Evolutionary conservation across 1,140 invertebrate species (phyloP).

Genomic region (Tetranychus cinnabarinus): DNA sequence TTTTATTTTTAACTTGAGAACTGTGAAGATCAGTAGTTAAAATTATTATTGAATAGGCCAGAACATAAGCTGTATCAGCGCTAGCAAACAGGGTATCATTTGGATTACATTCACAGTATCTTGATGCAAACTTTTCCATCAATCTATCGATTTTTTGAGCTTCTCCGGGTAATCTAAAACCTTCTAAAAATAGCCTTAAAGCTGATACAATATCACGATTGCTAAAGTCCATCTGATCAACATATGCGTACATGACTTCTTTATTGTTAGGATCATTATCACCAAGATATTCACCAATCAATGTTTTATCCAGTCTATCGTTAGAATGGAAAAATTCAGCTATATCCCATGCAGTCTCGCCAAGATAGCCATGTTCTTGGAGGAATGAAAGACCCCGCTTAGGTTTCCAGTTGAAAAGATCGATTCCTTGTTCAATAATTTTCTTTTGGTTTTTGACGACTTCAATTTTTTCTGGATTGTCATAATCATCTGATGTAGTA

Average conservation of each 20-base stretch:
- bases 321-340: slow-evolving; percentile 84
- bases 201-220: slow-evolving; percentile 82
- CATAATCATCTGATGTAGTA: slow-evolving; percentile 8
- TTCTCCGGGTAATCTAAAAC: slow-evolving; percentile 89
- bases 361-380: slow-evolving; percentile 73
- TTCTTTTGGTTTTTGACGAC: slow-evolving; percentile 94
- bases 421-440: slow-evolving; percentile 54
- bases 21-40: slow-evolving; percentile 96
- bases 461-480: slow-evolving; percentile 76
- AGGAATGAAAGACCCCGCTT: slow-evolving; percentile 52
- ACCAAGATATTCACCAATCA: slow-evolving; percentile 86
- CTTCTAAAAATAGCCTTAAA: slow-evolving; percentile 73
- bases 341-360: slow-evolving; percentile 52
- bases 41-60: slow-evolving; percentile 99
- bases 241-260: slow-evolving; percentile 85
- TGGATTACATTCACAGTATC: slow-evolving; percentile 93
- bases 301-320: slow-evolving; percentile 83
- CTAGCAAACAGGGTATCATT: slow-evolving; percentile 81
- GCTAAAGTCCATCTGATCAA: slow-evolving; percentile 88
- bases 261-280: slow-evolving; percentile 31
- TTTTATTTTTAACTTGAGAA: slow-evolving; percentile 90
- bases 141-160: slow-evolving; percentile 97
- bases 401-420: slow-evolving; percentile 78
- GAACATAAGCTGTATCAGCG: slow-evolving; percentile 92
- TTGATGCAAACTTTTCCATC: slow-evolving; percentile 98